A percentile compares a stretch with the other conserved stretches of the same genome.
Conservation (phyloP, 2,888 invertebrate genomes). For the Acanthosepion pharaonis region DNA sequence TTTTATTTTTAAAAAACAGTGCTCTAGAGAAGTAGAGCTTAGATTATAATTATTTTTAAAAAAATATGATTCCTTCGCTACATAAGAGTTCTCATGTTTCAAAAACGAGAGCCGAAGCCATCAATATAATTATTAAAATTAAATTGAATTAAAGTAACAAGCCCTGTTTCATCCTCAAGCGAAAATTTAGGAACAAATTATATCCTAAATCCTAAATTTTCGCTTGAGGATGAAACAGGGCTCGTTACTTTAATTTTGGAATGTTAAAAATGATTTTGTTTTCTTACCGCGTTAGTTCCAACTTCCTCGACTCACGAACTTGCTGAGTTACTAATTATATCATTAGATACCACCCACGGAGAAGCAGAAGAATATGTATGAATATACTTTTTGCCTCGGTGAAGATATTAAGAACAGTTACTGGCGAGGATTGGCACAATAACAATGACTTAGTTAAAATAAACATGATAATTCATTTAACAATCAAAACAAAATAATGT, state of each 20-base stretch:
- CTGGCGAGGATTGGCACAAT: not conserved
- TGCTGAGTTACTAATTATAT: not conserved
- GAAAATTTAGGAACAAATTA: too few species aligned
- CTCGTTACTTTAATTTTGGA: not conserved
- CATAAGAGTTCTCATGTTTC: too few species aligned
- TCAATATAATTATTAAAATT: too few species aligned
- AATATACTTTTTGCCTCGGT: not conserved
- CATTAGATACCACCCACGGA: not conserved
- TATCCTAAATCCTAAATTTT: too few species aligned
- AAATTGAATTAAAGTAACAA: too few species aligned
- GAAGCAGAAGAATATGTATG: not conserved
- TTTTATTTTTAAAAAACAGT: too few species aligned
- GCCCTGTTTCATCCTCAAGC: too few species aligned
- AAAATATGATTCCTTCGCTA: too few species aligned
- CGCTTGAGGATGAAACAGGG: too few species aligned
- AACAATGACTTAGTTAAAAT: not conserved
- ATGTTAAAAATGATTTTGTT: not conserved
- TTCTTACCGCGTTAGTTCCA: not conserved
- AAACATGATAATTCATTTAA: not conserved
- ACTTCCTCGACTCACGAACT: not conserved
- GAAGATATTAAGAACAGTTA: slow-evolving; percentile 8
- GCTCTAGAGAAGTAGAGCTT: too few species aligned
- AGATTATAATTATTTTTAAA: too few species aligned
- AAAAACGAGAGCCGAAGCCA: too few species aligned
- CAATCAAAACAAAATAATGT: not conserved